A percentile compares a stretch with the other conserved stretches of the same genome.
These are phyloP conservation scores for Cryptocheilus praepositus DNA, from an alignment of 2,888 invertebrate genomes.

Conservation along the genomic window DNA sequence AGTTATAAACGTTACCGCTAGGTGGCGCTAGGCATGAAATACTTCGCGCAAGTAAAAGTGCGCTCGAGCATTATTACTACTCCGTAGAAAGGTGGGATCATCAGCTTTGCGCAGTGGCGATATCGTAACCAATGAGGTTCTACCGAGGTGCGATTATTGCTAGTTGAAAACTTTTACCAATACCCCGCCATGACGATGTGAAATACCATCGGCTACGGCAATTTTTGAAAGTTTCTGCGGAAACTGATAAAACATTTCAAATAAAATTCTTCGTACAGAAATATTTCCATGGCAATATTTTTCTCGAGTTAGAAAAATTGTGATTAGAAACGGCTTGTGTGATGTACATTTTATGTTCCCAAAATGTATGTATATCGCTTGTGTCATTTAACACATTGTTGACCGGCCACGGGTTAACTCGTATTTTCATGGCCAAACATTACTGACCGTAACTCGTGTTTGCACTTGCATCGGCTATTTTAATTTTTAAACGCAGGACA, in stretches of 20 bases:
- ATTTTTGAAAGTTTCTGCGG: conserved; percentile 84
- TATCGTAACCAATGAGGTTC: conserved; percentile 95
- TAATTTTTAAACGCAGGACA: too few species aligned
- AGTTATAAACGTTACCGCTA: conserved; percentile 38
- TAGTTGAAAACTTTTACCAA: conserved; percentile 96
- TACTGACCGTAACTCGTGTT: too few species aligned
- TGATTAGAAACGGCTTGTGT: too few species aligned
- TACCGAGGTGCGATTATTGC: conserved; percentile 94
- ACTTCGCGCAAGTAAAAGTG: conserved; percentile 36
- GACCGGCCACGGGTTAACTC: too few species aligned
- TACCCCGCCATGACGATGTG: conserved; percentile 92
- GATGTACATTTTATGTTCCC: too few species aligned
- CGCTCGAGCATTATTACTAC: conserved; percentile 35
- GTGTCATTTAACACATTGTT: too few species aligned
- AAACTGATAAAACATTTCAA: conserved; percentile 62
- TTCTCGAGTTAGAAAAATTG: too few species aligned
- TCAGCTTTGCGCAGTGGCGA: conserved; percentile 94
- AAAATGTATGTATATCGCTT: too few species aligned
- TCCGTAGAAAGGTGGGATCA: accelerated
- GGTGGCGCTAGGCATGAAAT: conserved; percentile 18
- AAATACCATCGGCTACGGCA: conserved; percentile 90
- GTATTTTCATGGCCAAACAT: too few species aligned
- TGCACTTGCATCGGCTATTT: too few species aligned
- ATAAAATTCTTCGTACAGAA: conserved; percentile 15
- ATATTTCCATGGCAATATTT: too few species aligned